Evolutionary conservation across 2,888 invertebrate genomes (phyloP).

Genomic region (Nomada goodeniana): DNA sequence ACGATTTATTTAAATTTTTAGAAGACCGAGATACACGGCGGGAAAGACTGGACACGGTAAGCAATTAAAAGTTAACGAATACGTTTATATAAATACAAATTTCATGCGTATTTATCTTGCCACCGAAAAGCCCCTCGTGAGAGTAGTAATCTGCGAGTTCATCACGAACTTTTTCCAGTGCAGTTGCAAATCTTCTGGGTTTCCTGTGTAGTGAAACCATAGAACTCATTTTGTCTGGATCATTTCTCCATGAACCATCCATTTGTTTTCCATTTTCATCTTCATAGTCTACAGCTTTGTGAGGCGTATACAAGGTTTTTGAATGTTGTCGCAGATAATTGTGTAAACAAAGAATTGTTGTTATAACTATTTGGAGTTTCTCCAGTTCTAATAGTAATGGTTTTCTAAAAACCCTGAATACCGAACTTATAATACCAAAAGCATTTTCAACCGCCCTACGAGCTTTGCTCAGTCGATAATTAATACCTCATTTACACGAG

Average conservation of each 20-base stretch:
- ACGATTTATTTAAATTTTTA: neutral
- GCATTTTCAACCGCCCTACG: neutral
- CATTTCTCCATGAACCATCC: constrained; percentile 3
- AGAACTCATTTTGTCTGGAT: constrained; percentile 2
- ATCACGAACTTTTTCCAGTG: constrained; percentile 2
- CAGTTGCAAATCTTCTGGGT: neutral
- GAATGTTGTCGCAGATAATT: constrained; percentile 3
- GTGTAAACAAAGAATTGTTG: neutral
- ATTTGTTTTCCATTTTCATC: neutral
- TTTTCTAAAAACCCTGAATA: constrained; percentile 3
- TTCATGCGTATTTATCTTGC: constrained; percentile 3
- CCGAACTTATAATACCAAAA: neutral
- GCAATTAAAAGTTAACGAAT: neutral
- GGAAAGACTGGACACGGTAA: constrained; percentile 4
- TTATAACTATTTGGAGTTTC: neutral
- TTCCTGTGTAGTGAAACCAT: neutral
- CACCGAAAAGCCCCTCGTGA: neutral
- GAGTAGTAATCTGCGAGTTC: neutral
- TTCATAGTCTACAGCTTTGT: neutral
- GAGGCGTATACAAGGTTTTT: neutral
- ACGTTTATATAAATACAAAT: constrained; percentile 1
- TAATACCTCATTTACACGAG: neutral
- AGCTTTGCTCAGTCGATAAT: neutral
- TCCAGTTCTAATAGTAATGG: neutral
- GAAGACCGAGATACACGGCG: neutral